phyloP scores from a whole-genome alignment of 2,797 vertebrate genomes.

The Clarias platycephalus region DNA sequence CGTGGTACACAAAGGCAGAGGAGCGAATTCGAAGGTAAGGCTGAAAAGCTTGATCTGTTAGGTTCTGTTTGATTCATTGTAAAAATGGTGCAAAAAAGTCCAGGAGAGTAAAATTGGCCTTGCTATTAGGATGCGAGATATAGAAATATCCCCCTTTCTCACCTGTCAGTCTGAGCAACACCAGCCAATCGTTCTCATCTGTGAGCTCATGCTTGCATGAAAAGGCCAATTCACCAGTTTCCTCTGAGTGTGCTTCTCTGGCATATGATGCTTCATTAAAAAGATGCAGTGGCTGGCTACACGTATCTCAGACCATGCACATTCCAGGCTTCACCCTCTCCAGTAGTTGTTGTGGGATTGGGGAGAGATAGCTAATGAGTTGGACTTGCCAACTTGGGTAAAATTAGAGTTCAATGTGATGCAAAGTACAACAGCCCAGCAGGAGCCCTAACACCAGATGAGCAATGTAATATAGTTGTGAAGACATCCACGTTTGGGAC shows the following conservation, averaged over 20 bases:
- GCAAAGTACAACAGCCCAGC: background rate
- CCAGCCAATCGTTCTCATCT: background rate
- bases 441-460: too few relatives aligned
- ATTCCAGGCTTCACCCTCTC: background rate
- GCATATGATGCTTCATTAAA: background rate
- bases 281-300: background rate
- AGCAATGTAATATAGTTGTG: too few relatives aligned
- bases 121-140: background rate
- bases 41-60: background rate
- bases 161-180: background rate
- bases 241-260: background rate
- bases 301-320: background rate
- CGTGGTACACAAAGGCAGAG: slow-evolving; percentile 31
- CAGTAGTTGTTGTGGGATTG: background rate
- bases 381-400: background rate
- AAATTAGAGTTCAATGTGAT: background rate
- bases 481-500: too few relatives aligned
- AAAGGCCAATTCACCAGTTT: background rate
- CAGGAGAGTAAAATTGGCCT: background rate
- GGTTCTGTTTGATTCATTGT: background rate
- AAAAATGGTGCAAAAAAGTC: background rate
- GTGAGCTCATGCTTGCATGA: background rate
- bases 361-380: background rate
- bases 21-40: slow-evolving; percentile 44
- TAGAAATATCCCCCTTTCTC: background rate